Conservation (phyloP, 2,113 vertebrate genomes). For the Genyomyrus donnyi region DNA sequence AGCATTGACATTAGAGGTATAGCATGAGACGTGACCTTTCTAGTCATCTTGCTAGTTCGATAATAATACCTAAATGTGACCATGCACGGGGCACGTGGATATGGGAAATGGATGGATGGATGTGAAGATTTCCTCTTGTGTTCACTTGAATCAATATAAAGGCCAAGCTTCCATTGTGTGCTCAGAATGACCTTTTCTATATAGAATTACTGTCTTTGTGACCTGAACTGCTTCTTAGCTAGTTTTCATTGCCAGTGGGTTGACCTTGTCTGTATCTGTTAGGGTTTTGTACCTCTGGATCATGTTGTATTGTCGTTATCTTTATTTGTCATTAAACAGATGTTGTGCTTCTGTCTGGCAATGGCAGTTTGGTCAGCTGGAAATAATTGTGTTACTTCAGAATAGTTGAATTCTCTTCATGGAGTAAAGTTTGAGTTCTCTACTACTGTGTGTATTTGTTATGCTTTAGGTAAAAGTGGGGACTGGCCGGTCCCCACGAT, state of each 20-base stretch:
- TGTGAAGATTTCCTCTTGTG: background rate
- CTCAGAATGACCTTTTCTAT: background rate
- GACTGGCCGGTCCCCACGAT: background rate
- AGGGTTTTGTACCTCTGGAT: background rate
- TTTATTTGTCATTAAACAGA: background rate
- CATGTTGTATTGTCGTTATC: background rate
- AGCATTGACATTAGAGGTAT: background rate
- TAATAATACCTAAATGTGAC: background rate
- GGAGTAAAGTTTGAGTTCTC: background rate
- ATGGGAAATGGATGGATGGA: background rate
- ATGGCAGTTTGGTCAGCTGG: background rate
- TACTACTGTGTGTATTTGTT: background rate
- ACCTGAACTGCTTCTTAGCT: background rate
- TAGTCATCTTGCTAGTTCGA: background rate
- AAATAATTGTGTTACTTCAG: background rate
- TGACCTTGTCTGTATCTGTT: background rate
- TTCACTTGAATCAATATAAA: background rate
- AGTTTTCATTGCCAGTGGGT: background rate
- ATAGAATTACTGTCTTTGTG: background rate
- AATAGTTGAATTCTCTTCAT: background rate
- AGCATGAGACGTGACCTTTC: background rate
- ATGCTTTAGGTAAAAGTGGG: background rate
- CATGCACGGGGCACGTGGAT: background rate
- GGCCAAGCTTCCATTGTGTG: background rate
- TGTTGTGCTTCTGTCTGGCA: background rate